Percentiles rank a stretch among this genome's conserved stretches.
phyloP scores from a whole-genome alignment of 1,140 invertebrate genomes.

The Nylanderia fulva region DNA sequence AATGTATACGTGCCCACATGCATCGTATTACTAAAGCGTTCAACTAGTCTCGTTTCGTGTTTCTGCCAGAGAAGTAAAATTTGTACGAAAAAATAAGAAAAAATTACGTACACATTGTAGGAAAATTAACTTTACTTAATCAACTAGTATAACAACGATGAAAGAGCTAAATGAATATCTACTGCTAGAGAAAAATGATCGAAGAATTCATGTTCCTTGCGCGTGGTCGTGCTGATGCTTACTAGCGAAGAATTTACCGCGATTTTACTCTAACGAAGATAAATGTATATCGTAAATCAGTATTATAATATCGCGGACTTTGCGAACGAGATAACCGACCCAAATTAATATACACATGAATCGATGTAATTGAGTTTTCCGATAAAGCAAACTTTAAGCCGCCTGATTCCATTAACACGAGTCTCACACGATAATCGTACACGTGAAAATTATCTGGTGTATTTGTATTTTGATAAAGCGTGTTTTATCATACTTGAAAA shows the following conservation, averaged over 20 bases:
- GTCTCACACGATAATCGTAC: neutral
- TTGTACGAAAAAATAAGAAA: neutral
- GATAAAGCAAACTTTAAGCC: neutral
- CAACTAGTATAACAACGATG: neutral
- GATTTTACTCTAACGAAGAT: conserved; percentile 37
- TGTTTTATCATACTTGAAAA: neutral
- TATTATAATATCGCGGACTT: conserved; percentile 6
- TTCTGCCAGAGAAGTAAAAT: neutral
- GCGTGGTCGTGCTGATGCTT: neutral
- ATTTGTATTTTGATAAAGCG: neutral
- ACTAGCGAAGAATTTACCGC: conserved; percentile 13
- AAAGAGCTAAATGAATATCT: neutral
- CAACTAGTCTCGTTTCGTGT: neutral
- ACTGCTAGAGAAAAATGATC: conserved; percentile 5
- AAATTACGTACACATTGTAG: neutral
- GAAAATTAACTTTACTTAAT: neutral
- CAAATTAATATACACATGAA: neutral
- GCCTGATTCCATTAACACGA: neutral
- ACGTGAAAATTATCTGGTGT: neutral
- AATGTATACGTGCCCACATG: neutral
- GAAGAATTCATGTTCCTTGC: neutral
- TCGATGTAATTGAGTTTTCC: neutral
- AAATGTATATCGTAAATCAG: conserved; percentile 37
- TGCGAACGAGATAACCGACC: conserved; percentile 20
- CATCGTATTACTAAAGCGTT: neutral